These are phyloP conservation scores for Phoenicopterus ruber DNA, from an alignment of 2,113 vertebrate genomes.

Conservation along the genomic window DNA sequence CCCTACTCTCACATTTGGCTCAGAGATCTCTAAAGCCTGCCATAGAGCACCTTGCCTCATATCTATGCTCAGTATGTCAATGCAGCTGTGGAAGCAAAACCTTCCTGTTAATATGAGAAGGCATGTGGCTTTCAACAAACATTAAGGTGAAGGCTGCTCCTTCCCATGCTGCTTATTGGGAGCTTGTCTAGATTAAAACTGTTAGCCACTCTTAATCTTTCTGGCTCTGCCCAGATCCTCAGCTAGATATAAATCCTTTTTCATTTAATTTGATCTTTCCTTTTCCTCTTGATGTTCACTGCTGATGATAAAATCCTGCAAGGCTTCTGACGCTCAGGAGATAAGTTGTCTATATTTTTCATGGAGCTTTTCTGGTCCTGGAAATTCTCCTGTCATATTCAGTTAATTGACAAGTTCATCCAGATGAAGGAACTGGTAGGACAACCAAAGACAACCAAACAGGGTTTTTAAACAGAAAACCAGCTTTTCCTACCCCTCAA, in stretches of 20 bases:
- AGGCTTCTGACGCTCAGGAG: not conserved
- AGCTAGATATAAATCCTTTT: not conserved
- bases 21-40: not conserved
- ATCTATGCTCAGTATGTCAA: not conserved
- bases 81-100: not conserved
- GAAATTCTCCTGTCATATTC: not conserved
- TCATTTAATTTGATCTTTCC: not conserved
- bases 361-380: not conserved
- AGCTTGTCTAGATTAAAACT: not conserved
- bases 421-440: not conserved
- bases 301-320: not conserved
- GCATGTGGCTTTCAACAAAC: not conserved
- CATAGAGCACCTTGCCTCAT: not conserved
- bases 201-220: not conserved
- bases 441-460: not conserved
- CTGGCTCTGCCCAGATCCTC: not conserved
- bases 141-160: not conserved
- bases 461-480: not conserved
- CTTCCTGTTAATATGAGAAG: not conserved
- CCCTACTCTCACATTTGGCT: not conserved
- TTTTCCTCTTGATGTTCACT: not conserved
- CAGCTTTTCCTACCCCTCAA: not conserved
- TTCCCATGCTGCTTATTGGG: not conserved
- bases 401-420: not conserved
- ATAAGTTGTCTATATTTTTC: not conserved